phyloP scores from a whole-genome alignment of 2,888 invertebrate genomes.

The Acronicta aceris region DNA sequence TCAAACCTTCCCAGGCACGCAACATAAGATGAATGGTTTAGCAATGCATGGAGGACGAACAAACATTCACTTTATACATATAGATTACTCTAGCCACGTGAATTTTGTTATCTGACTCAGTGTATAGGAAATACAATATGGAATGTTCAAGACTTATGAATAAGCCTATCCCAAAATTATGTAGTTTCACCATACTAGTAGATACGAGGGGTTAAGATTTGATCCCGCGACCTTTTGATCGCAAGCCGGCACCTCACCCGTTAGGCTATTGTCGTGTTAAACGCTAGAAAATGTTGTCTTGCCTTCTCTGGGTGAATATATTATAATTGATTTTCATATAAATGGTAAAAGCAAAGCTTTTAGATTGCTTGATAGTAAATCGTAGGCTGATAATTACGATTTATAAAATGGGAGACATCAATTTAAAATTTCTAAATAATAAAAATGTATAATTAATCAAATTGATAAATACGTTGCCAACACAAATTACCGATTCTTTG shows the following conservation, averaged over 20 bases:
- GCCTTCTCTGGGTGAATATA: constrained; percentile 37
- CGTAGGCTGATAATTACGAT: constrained; percentile 14
- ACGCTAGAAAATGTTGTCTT: constrained; percentile 53
- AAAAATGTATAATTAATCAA: too few relatives aligned
- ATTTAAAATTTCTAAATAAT: neutral
- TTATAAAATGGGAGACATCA: constrained; percentile 5
- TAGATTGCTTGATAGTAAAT: constrained; percentile 7
- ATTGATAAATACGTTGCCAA: neutral
- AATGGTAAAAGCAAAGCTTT: constrained; percentile 32
- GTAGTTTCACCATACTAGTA: constrained; percentile 46
- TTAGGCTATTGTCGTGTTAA: constrained; percentile 42
- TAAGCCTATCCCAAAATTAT: constrained; percentile 36
- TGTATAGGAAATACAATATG: neutral
- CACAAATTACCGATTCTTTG: constrained; percentile 30
- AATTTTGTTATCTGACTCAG: too few relatives aligned
- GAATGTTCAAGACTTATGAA: constrained; percentile 7
- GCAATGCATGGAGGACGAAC: too few relatives aligned
- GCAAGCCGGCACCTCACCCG: constrained; percentile 25
- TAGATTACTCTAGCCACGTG: too few relatives aligned
- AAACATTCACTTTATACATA: too few relatives aligned
- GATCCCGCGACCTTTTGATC: constrained; percentile 46
- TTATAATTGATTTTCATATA: constrained; percentile 47
- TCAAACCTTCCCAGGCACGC: too few relatives aligned
- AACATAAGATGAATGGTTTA: too few relatives aligned
- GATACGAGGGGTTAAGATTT: constrained; percentile 35